A percentile compares a stretch with the other conserved stretches of the same genome.
Conservation (phyloP, 2,888 invertebrate genomes). For the Spilosoma lubricipeda region DNA sequence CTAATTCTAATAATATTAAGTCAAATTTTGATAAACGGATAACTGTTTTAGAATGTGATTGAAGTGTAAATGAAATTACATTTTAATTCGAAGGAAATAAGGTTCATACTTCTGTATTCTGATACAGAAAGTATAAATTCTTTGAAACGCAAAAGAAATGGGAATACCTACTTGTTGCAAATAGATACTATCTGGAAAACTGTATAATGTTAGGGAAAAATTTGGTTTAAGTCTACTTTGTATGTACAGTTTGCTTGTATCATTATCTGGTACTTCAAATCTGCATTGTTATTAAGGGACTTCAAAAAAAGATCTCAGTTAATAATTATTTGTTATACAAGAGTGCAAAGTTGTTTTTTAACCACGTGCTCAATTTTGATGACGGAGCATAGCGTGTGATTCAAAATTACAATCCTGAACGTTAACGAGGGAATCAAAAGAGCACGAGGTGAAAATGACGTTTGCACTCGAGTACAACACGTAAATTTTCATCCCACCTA, state of each 20-base stretch:
- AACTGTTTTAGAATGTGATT: constrained; percentile 6
- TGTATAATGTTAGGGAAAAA: constrained; percentile 22
- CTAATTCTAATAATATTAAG: constrained; percentile 12
- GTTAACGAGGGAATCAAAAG: no score
- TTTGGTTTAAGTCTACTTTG: constrained; percentile 4
- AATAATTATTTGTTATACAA: no score
- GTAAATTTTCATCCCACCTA: no score
- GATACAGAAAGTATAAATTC: constrained; percentile 34
- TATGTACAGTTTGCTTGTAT: not conserved
- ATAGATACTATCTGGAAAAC: constrained; percentile 46
- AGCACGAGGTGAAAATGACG: no score
- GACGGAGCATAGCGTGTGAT: no score
- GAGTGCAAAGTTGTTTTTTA: no score
- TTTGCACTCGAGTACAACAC: no score
- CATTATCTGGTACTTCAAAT: not conserved
- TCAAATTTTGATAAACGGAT: constrained; percentile 15
- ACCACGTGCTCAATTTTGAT: no score
- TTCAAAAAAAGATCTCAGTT: not conserved
- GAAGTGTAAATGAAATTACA: constrained; percentile 16
- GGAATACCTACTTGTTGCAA: constrained; percentile 45
- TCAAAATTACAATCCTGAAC: no score
- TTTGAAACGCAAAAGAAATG: constrained; percentile 46
- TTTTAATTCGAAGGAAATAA: not conserved
- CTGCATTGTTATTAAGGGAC: not conserved
- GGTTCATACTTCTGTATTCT: constrained; percentile 9